Conservation (phyloP, 2,113 vertebrate genomes). For the Catharus fuscescens region DNA sequence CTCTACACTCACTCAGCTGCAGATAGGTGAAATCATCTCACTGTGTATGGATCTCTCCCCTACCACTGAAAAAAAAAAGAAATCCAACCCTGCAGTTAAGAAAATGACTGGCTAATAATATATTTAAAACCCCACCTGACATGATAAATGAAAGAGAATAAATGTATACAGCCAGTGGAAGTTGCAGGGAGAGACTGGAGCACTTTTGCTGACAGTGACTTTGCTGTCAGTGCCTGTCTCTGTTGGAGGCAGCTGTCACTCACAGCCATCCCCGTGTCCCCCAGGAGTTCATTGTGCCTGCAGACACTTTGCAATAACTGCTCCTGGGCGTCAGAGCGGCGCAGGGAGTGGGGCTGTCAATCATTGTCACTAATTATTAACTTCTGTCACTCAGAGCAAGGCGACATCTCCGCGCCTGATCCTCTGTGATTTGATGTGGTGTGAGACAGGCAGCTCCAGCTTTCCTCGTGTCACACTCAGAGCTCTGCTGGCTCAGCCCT, state of each 20-base stretch:
- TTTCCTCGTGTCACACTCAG: slow-evolving; percentile 81
- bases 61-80: neutral
- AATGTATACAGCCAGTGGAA: slow-evolving; percentile 75
- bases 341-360: slow-evolving; percentile 97
- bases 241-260: slow-evolving; percentile 99
- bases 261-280: slow-evolving; percentile 88
- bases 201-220: slow-evolving; percentile 80
- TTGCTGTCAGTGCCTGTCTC: slow-evolving; percentile 82
- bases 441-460: slow-evolving; percentile 84
- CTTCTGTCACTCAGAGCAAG: slow-evolving; percentile 99
- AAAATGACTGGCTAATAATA: slow-evolving; percentile 65
- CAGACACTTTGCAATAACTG: slow-evolving; percentile 91
- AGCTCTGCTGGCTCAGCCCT: slow-evolving; percentile 83
- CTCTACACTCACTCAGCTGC: neutral
- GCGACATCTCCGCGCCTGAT: slow-evolving; percentile 81
- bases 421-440: slow-evolving; percentile 86
- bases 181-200: slow-evolving; percentile 59
- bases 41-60: neutral
- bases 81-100: slow-evolving; percentile 29
- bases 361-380: slow-evolving; percentile 99
- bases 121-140: slow-evolving; percentile 77
- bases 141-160: slow-evolving; percentile 82
- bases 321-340: slow-evolving; percentile 90
- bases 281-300: slow-evolving; percentile 94
- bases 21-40: neutral